Conservation (phyloP, 2,888 invertebrate genomes). For the Pardosa pseudoannulata region DNA sequence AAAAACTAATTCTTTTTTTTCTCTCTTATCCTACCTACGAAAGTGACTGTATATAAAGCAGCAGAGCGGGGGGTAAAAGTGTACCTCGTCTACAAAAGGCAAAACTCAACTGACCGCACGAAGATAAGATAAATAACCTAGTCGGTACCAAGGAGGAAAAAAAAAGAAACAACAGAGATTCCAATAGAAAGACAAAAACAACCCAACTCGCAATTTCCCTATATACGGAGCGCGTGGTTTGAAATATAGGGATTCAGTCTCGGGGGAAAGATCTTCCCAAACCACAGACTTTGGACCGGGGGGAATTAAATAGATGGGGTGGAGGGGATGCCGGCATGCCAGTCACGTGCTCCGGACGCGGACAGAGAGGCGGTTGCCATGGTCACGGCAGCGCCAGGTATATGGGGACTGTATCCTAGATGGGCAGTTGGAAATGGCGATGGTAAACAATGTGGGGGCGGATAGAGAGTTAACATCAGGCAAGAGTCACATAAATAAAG, state of each 20-base stretch:
- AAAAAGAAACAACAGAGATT: slow-evolving; percentile 8
- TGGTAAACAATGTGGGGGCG: slow-evolving; percentile 17
- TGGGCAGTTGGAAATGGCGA: slow-evolving; percentile 1
- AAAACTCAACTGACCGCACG: slow-evolving; percentile 24
- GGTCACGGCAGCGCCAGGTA: slow-evolving; percentile 63
- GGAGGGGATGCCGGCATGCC: slow-evolving; percentile 57
- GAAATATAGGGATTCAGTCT: slow-evolving; percentile 60
- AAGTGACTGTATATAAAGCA: no score
- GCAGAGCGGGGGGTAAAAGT: no score
- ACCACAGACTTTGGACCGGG: slow-evolving; percentile 58
- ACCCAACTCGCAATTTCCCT: slow-evolving; percentile 52
- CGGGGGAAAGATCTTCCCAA: slow-evolving; percentile 60
- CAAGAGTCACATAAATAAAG: slow-evolving; percentile 13
- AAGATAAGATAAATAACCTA: slow-evolving; percentile 21
- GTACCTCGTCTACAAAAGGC: neutral
- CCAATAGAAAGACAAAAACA: slow-evolving; percentile 33
- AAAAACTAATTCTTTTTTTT: no score
- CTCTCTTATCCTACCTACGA: no score
- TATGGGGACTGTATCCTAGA: slow-evolving; percentile 40
- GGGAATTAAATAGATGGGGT: slow-evolving; percentile 67
- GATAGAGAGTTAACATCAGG: slow-evolving; percentile 14
- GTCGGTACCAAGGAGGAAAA: no score
- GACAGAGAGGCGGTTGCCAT: slow-evolving; percentile 68
- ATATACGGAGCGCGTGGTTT: slow-evolving; percentile 43
- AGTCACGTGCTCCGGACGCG: slow-evolving; percentile 65